Conservation (phyloP, 64 coral and sea anemone genomes). For the Orbicella faveolata region DNA sequence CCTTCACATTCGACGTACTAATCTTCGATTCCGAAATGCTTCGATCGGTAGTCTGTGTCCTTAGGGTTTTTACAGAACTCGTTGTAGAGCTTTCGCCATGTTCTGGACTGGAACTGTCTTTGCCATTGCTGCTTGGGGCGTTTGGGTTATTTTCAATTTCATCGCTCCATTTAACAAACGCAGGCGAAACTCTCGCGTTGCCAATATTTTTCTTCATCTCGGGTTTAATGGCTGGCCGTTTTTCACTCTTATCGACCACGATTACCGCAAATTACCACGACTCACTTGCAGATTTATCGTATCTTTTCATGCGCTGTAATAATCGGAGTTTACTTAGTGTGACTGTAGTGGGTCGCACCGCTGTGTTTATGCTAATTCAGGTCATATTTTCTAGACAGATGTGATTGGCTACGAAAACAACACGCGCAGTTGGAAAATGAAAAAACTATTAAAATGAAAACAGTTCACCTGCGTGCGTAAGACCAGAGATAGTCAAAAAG, state of each 20-base stretch:
- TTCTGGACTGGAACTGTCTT: background rate
- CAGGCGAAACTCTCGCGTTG: background rate
- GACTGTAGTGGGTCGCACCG: background rate
- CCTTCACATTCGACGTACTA: constrained; percentile 86
- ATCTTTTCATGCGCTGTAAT: constrained; percentile 15
- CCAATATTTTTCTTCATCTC: constrained; percentile 21
- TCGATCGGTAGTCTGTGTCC: background rate
- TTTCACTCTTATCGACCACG: background rate
- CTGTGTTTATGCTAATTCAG: constrained; percentile 25
- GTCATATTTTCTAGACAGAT: background rate
- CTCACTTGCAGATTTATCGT: background rate
- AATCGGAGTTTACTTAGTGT: background rate
- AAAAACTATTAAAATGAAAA: background rate
- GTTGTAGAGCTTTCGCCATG: background rate
- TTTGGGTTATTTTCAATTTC: background rate
- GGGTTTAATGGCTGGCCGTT: background rate
- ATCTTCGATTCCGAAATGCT: constrained; percentile 60
- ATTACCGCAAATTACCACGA: background rate
- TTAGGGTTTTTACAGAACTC: background rate
- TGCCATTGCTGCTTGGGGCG: background rate
- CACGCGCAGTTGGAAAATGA: background rate
- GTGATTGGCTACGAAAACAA: constrained; percentile 31
- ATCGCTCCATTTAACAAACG: constrained; percentile 22
- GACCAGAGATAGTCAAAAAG: background rate
- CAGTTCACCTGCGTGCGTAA: background rate